A percentile compares a stretch with the other conserved stretches of the same genome.
These are phyloP conservation scores for Peromyscus maniculatus DNA, from an alignment of 2,113 vertebrate genomes.

Conservation along the genomic window DNA sequence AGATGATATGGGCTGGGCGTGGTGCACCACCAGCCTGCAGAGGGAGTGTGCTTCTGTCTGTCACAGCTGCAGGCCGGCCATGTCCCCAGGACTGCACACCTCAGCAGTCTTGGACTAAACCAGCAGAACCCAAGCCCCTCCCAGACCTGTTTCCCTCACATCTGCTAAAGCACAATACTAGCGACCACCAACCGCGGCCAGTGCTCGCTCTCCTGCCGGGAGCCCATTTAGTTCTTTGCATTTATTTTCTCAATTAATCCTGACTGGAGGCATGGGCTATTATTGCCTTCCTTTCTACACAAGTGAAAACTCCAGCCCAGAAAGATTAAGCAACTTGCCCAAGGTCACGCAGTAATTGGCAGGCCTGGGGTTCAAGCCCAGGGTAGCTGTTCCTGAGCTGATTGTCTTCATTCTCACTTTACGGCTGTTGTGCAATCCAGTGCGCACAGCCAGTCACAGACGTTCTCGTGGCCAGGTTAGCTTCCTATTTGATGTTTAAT, in stretches of 20 bases:
- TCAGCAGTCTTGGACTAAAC: background rate
- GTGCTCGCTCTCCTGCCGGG: background rate
- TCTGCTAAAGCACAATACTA: background rate
- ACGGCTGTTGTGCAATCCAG: background rate
- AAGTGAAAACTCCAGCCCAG: conserved; percentile 51
- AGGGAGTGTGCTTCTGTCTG: background rate
- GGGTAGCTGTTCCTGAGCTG: background rate
- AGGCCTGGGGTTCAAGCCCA: background rate
- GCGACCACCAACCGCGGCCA: background rate
- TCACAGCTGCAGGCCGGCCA: background rate
- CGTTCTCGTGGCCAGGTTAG: background rate
- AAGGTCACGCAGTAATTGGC: conserved; percentile 57
- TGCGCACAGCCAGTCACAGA: background rate
- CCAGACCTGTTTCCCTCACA: background rate
- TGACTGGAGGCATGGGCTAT: conserved; percentile 48
- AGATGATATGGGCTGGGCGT: background rate
- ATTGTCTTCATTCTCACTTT: background rate
- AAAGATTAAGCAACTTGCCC: conserved; percentile 65
- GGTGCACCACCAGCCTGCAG: background rate
- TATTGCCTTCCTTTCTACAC: conserved; percentile 57
- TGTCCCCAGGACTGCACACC: background rate
- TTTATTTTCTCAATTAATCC: conserved; percentile 68
- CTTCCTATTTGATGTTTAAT: conserved; percentile 12
- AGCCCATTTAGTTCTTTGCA: conserved; percentile 58
- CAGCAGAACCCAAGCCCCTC: background rate